Evolutionary conservation across 2,113 vertebrate genomes (phyloP).

Genomic region (Oreochromis niloticus): DNA sequence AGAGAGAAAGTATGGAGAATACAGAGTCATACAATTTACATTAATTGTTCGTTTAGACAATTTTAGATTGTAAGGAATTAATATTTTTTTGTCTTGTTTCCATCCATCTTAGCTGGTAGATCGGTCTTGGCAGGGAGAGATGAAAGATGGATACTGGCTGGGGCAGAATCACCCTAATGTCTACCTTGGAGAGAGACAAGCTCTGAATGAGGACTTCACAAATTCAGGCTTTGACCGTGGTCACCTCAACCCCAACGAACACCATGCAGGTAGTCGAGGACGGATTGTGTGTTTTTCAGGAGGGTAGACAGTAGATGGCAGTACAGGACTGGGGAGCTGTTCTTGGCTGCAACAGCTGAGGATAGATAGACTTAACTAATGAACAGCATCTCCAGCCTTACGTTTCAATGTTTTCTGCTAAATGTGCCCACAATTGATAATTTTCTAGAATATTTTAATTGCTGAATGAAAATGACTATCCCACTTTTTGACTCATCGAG

Average conservation of each 20-base stretch:
- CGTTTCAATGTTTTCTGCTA: not conserved
- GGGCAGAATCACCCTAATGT: slow-evolving; percentile 56
- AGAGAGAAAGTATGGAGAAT: not conserved
- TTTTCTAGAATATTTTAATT: not conserved
- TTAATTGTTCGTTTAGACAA: not conserved
- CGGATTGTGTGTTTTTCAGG: not conserved
- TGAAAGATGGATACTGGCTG: slow-evolving; percentile 68
- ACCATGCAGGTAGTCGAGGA: slow-evolving; percentile 61
- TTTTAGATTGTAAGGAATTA: not conserved
- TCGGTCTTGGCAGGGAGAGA: slow-evolving; percentile 58
- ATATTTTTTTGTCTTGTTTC: no score
- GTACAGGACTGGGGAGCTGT: rapidly evolving
- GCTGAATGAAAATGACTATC: not conserved
- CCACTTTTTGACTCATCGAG: rapidly evolving
- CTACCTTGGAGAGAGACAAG: slow-evolving; percentile 67
- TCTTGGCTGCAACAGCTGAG: not conserved
- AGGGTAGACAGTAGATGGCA: not conserved
- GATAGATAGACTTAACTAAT: not conserved
- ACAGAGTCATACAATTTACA: not conserved
- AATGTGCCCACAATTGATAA: rapidly evolving
- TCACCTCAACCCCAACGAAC: slow-evolving; percentile 74
- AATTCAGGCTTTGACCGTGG: slow-evolving; percentile 70
- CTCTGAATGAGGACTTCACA: slow-evolving; percentile 70
- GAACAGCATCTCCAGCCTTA: not conserved
- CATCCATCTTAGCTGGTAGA: slow-evolving; percentile 51